phyloP scores from a whole-genome alignment of 64 coral and sea anemone genomes.

The Montipora capricornis region DNA sequence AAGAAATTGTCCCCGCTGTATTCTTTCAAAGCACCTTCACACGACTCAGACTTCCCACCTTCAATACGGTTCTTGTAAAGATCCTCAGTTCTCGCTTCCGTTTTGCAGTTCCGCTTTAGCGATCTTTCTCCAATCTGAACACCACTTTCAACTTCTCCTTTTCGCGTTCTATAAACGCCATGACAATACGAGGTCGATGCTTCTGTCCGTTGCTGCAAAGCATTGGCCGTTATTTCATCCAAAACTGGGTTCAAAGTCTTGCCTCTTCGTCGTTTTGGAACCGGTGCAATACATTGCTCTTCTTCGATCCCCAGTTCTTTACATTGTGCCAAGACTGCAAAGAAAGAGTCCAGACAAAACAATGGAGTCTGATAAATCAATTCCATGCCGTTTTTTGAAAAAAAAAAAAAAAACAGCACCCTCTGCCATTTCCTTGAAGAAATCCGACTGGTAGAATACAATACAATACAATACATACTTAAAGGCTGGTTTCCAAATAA shows the following conservation, averaged over 20 bases:
- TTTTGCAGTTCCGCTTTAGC: neutral
- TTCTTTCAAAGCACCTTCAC: neutral
- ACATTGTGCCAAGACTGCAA: slow-evolving; percentile 39
- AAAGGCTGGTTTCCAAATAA: no score
- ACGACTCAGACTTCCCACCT: neutral
- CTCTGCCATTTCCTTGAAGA: no score
- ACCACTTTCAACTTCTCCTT: neutral
- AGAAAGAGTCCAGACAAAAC: neutral
- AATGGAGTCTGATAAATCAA: neutral
- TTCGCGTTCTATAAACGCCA: no score
- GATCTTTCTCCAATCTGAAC: neutral
- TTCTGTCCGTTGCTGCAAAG: neutral
- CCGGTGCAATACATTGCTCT: slow-evolving; percentile 27
- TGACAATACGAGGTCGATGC: neutral
- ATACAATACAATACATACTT: no score
- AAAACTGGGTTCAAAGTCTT: neutral
- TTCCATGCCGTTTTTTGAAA: no score
- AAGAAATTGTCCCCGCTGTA: neutral
- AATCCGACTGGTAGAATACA: no score
- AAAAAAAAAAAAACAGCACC: no score
- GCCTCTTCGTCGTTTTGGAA: slow-evolving; percentile 35
- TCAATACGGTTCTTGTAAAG: neutral
- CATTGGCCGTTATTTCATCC: neutral
- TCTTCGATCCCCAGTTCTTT: slow-evolving; percentile 73
- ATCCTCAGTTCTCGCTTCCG: neutral